phyloP scores from a whole-genome alignment of 2,888 invertebrate genomes.

The Eilema caniola region DNA sequence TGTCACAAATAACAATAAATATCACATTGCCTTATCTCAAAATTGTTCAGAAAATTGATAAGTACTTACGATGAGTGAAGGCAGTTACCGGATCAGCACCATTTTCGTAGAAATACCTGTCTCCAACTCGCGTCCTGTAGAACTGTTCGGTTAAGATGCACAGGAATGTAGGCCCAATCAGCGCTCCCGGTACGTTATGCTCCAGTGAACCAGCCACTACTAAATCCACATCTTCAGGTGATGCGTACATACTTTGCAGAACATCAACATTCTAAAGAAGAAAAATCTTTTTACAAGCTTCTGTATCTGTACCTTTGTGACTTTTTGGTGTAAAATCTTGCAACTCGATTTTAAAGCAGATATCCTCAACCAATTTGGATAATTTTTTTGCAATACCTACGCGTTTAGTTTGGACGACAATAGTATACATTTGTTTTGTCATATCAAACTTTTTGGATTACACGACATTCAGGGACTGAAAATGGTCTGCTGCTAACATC shows the following conservation, averaged over 20 bases:
- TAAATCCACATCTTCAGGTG: constrained; percentile 94
- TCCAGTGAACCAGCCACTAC: constrained; percentile 95
- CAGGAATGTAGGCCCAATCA: constrained; percentile 95
- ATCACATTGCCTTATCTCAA: background rate
- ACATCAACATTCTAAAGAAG: constrained; percentile 88
- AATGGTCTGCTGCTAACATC: too few species aligned
- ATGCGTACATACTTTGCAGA: constrained; percentile 89
- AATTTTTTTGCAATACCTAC: too few species aligned
- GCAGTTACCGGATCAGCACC: constrained; percentile 86
- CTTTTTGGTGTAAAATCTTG: too few species aligned
- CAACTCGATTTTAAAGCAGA: too few species aligned
- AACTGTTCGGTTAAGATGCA: constrained; percentile 96
- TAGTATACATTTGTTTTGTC: too few species aligned
- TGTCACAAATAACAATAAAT: too few species aligned
- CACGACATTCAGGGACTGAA: too few species aligned
- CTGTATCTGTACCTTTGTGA: too few species aligned
- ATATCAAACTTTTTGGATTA: too few species aligned
- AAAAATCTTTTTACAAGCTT: too few species aligned
- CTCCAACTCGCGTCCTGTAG: constrained; percentile 93
- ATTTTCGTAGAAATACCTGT: constrained; percentile 95
- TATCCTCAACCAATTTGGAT: too few species aligned
- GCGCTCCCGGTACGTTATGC: constrained; percentile 90
- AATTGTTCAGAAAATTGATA: background rate
- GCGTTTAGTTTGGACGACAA: too few species aligned
- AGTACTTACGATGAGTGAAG: constrained; percentile 88